A percentile compares a stretch with the other conserved stretches of the same genome.
phyloP scores from a whole-genome alignment of 2,888 invertebrate species.

The Protophormia terraenovae region DNA sequence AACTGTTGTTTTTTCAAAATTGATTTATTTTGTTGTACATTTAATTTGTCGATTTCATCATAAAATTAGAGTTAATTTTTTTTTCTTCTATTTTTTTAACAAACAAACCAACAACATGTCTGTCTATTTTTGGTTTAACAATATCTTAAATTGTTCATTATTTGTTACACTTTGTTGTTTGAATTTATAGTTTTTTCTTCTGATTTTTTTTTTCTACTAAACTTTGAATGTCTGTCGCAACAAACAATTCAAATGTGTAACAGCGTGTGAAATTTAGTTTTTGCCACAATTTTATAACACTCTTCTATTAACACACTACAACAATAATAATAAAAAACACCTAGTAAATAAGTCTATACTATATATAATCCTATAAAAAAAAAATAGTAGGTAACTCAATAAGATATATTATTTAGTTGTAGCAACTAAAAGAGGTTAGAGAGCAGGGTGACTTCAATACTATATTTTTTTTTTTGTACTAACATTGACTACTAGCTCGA shows the following conservation, averaged over 20 bases:
- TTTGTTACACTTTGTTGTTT: conserved; percentile 27
- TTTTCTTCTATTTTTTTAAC: conserved; percentile 24
- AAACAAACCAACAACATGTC: neutral
- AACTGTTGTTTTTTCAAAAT: conserved; percentile 21
- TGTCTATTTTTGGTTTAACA: conserved; percentile 24
- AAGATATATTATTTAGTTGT: neutral
- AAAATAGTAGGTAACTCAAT: neutral
- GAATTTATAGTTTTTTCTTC: neutral
- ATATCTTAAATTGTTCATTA: neutral
- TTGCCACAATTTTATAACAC: conserved; percentile 60
- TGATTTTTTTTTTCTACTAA: conserved; percentile 5
- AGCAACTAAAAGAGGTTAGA: neutral
- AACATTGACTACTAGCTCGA: neutral
- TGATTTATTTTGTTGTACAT: conserved; percentile 42
- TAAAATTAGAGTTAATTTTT: neutral
- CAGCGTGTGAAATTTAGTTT: conserved; percentile 69
- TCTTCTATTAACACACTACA: conserved; percentile 2
- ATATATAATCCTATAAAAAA: neutral
- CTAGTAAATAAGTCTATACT: neutral
- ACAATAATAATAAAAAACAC: neutral
- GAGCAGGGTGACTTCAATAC: neutral
- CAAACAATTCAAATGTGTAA: conserved; percentile 67
- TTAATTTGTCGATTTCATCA: conserved; percentile 52
- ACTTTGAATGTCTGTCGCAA: conserved; percentile 47
- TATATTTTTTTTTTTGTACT: no score